Percentiles rank a stretch among this genome's conserved stretches.
Evolutionary conservation across 2,797 vertebrate genomes (phyloP).

Genomic region (Eidolon dupreanum): DNA sequence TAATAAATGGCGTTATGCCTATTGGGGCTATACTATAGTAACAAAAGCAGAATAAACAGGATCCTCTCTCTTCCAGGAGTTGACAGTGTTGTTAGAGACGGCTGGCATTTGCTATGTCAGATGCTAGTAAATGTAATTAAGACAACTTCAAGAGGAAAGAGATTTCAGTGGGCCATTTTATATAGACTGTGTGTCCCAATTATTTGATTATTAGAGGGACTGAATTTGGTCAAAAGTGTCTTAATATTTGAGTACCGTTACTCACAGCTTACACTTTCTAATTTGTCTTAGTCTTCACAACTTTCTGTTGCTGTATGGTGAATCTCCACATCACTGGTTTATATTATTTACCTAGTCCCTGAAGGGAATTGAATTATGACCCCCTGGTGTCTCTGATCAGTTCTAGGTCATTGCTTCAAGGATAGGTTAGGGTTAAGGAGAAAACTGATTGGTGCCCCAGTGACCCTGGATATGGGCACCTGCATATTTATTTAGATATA

Average conservation of each 20-base stretch:
- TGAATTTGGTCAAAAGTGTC: background rate
- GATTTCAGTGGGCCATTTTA: background rate
- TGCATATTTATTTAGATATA: background rate
- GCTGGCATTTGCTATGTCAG: background rate
- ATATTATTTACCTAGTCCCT: background rate
- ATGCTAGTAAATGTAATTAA: constrained; percentile 11
- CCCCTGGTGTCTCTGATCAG: background rate
- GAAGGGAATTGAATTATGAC: background rate
- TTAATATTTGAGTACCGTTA: constrained; percentile 18
- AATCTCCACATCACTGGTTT: background rate
- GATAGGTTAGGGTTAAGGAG: background rate
- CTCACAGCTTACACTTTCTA: background rate
- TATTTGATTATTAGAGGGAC: background rate
- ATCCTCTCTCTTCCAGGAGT: background rate
- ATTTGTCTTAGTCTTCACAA: background rate
- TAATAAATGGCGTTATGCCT: background rate
- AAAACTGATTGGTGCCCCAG: background rate
- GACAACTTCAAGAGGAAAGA: background rate
- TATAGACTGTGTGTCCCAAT: background rate
- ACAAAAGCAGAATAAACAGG: constrained; percentile 10
- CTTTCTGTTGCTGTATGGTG: background rate
- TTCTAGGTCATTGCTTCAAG: background rate
- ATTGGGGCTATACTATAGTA: background rate
- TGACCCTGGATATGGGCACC: background rate
- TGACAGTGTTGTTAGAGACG: background rate